These are phyloP conservation scores for Smutsia temminckii DNA, from an alignment of 2,797 vertebrate species.

Conservation along the genomic window DNA sequence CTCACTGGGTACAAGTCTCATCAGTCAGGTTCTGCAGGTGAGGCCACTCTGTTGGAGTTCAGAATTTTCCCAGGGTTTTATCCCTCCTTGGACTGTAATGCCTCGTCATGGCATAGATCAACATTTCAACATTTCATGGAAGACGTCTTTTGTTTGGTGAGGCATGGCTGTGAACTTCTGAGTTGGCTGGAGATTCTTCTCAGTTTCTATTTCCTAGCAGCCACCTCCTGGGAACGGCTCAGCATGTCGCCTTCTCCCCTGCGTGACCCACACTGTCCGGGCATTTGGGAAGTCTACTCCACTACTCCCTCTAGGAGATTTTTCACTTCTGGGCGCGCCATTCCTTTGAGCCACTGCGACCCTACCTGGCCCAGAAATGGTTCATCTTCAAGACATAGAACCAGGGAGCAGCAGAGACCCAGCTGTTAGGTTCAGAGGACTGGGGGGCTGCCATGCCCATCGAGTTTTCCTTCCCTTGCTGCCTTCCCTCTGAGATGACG, in stretches of 20 bases:
- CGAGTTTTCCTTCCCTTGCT: neutral
- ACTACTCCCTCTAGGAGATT: neutral
- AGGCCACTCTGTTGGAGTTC: neutral
- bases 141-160: neutral
- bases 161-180: neutral
- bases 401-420: neutral
- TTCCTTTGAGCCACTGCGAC: neutral
- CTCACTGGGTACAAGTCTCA: neutral
- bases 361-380: neutral
- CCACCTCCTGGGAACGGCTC: neutral
- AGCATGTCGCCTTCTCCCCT: fast-evolving
- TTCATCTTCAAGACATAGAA: neutral
- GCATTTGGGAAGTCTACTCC: fast-evolving
- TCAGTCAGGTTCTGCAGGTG: neutral
- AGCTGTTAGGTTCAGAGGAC: neutral
- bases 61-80: neutral
- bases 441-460: fast-evolving
- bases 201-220: neutral
- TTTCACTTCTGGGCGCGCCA: neutral
- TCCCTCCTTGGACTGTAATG: neutral
- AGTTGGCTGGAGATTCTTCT: neutral
- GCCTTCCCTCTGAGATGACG: neutral
- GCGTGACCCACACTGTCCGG: fast-evolving
- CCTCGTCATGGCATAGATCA: neutral
- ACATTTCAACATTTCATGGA: neutral